phyloP scores from a whole-genome alignment of 2,888 invertebrate species.

The Megastigmus dorsalis region DNA sequence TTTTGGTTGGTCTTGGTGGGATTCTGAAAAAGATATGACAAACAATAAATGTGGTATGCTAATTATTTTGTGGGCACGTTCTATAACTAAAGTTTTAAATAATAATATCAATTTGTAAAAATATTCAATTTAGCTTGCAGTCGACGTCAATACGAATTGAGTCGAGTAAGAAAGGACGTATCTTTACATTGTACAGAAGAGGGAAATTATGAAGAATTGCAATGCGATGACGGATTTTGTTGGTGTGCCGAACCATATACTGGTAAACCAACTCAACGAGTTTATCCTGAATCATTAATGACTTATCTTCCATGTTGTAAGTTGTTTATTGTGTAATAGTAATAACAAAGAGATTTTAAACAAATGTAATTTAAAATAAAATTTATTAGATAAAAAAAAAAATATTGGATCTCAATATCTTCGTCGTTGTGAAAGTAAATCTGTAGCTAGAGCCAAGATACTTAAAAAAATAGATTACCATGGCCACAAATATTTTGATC shows the following conservation, averaged over 20 bases:
- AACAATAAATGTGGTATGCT: too few species aligned
- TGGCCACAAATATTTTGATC: conserved; percentile 78
- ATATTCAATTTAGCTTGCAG: conserved; percentile 77
- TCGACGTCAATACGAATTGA: conserved; percentile 77
- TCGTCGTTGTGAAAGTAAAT: conserved; percentile 81
- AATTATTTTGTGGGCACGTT: conserved; percentile 79
- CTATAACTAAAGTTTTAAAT: background rate
- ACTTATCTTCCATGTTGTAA: conserved; percentile 80
- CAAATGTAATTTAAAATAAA: background rate
- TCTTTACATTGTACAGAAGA: conserved; percentile 80
- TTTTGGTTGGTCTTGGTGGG: conserved; percentile 81
- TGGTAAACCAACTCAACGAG: conserved; percentile 76
- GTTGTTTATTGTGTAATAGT: conserved; percentile 67
- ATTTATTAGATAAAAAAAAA: conserved; percentile 72
- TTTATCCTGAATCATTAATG: conserved; percentile 78
- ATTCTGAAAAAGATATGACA: conserved; percentile 79
- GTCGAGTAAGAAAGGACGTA: conserved; percentile 74
- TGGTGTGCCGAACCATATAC: conserved; percentile 81
- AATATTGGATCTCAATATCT: conserved; percentile 78
- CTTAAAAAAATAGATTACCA: conserved; percentile 77
- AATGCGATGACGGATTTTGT: conserved; percentile 81
- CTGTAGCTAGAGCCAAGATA: conserved; percentile 76
- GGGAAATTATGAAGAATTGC: conserved; percentile 82
- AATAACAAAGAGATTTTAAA: too few species aligned
- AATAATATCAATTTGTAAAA: background rate